Conservation (phyloP, 2,888 invertebrate species). For the Meteorus colon region DNA sequence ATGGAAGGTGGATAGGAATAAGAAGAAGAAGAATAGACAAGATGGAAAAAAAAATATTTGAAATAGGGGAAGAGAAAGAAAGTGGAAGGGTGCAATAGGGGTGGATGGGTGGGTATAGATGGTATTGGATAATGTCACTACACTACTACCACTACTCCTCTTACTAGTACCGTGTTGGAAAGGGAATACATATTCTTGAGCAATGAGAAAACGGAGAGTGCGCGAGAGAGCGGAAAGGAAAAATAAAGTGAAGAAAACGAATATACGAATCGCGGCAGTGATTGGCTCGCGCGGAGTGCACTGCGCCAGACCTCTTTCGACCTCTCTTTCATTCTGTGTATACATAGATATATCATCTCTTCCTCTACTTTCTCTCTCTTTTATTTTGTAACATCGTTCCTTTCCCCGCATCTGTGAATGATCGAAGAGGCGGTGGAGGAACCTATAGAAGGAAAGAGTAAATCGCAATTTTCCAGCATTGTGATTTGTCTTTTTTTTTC, state of each 20-base stretch:
- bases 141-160: too few species aligned
- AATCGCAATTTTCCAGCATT: slow-evolving; percentile 31
- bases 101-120: not conserved
- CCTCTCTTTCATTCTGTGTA: slow-evolving; percentile 35
- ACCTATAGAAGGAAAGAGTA: not conserved
- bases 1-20: not conserved
- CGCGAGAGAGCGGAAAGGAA: slow-evolving; percentile 30
- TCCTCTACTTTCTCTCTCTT: not conserved
- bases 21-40: slow-evolving; percentile 11
- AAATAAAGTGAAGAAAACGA: slow-evolving; percentile 1
- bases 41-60: not conserved
- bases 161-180: slow-evolving; percentile 25
- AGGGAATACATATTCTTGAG: slow-evolving; percentile 52
- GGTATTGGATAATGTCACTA: not conserved
- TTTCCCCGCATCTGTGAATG: not conserved
- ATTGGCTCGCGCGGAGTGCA: slow-evolving; percentile 32
- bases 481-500: not conserved
- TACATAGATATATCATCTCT: not conserved
- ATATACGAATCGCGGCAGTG: slow-evolving; percentile 45
- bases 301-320: slow-evolving; percentile 24
- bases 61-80: not conserved
- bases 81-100: not conserved
- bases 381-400: slow-evolving; percentile 34
- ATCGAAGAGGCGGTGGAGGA: not conserved
- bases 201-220: slow-evolving; percentile 58